A percentile compares a stretch with the other conserved stretches of the same genome.
phyloP scores from a whole-genome alignment of 2,797 vertebrate species.

The Pangasius larnaudii region DNA sequence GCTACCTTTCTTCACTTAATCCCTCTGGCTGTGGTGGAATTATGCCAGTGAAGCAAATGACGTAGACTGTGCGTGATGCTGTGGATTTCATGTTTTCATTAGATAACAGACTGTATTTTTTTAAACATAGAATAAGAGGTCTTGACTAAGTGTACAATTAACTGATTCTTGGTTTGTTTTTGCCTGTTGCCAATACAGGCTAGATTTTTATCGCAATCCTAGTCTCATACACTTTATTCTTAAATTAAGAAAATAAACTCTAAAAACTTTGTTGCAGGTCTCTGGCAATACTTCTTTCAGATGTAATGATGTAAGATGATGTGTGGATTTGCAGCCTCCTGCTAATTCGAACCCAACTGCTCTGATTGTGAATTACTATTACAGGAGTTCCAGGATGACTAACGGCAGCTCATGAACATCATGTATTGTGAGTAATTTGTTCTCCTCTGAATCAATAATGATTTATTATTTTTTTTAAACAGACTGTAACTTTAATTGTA shows the following conservation, averaged over 20 bases:
- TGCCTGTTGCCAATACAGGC: not conserved
- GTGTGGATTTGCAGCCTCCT: constrained; percentile 8
- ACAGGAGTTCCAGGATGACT: not conserved
- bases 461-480: not conserved
- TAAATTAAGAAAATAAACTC: no score
- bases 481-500: not conserved
- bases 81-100: not conserved
- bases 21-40: constrained; percentile 10
- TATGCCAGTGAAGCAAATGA: not conserved
- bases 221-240: not conserved
- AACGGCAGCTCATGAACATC: not conserved
- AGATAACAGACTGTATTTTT: not conserved
- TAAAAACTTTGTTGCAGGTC: not conserved
- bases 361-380: not conserved
- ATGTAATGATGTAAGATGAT: not conserved
- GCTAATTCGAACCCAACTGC: not conserved
- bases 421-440: not conserved
- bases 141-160: not conserved
- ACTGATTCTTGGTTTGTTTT: not conserved
- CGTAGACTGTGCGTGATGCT: not conserved
- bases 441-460: not conserved
- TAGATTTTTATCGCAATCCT: not conserved
- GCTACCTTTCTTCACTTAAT: constrained; percentile 24
- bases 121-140: not conserved
- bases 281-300: not conserved